Percentiles rank a stretch among this genome's conserved stretches.
phyloP scores from a whole-genome alignment of 2,797 vertebrate species.

The Phataginus tetradactyla region DNA sequence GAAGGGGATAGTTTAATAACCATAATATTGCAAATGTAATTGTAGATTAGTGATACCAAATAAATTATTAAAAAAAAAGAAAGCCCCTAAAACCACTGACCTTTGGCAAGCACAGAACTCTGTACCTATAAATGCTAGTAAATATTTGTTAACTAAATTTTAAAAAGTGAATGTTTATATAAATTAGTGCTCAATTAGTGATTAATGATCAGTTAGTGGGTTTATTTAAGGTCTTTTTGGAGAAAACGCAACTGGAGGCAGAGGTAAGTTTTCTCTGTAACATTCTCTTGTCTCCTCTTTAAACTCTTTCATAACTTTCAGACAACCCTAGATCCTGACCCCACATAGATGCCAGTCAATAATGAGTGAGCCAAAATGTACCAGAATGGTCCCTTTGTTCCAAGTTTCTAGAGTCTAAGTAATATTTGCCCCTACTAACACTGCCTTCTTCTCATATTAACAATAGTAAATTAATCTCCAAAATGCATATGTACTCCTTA shows the following conservation, averaged over 20 bases:
- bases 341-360: background rate
- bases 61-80: too few species aligned
- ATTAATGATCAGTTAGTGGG: background rate
- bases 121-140: background rate
- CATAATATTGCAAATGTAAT: too few species aligned
- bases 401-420: background rate
- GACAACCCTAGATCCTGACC: background rate
- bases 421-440: background rate
- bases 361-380: background rate
- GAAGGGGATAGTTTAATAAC: too few species aligned
- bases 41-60: too few species aligned
- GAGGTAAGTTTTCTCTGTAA: background rate
- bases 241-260: background rate
- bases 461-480: background rate
- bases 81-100: background rate
- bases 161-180: background rate
- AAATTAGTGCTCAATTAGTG: background rate
- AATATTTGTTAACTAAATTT: constrained; percentile 22
- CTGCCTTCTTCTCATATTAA: background rate
- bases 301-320: background rate
- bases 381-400: background rate
- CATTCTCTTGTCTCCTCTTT: background rate
- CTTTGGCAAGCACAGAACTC: background rate
- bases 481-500: background rate
- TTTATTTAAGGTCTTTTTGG: background rate